Evolutionary conservation across 2,797 vertebrate genomes (phyloP), one percentile per base, ranked within the genome.

Genomic region (Poeciliopsis presidionis): DNA sequence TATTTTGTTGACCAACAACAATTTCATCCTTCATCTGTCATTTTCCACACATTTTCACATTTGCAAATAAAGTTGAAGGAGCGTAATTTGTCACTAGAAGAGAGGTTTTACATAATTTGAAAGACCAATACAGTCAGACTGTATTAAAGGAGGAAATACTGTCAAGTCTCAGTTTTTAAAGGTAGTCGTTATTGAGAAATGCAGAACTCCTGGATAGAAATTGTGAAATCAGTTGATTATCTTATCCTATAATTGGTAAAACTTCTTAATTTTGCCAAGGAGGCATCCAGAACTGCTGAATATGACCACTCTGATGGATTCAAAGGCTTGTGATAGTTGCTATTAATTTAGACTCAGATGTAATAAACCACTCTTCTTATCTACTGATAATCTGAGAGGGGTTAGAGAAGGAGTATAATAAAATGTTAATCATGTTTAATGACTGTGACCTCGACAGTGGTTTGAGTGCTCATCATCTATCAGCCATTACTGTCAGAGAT

Each of bases 351-450:
- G 84, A 71, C 83, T 88, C 79, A 74, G 43, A 75, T 84, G 78
- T 90, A 81, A 89, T 90, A 88, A 94, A 87, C 83, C 77, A 77
- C 74, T 81, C 80, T 81, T 67, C 71, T 80, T 85, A 87, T 87
- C 88, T 82, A 20, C 77, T 75, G 77, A 46, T 79, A 78, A 89
- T 84, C 89, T 30, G 16, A 67, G 63, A 71, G 73, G 85, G 88
- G 88, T 89, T 87, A 90, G 79, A 83, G 84, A 73, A 84, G 89
- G 90, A 88, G 82, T 77, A 89, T 90, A 91, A 90, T 91, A 89
- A 93, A 94, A 92, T 86, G 85, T 89, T 91, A 90, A 93, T 94
- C 86, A 87, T 75, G 84, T 91, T 90, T 92, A 93, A 93, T 91
- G 88, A 93, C 74, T 53, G 63, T 0, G 59, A 86, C 82, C 87